Base-by-base conservation (phyloP, 2,888 invertebrate species). In the Gortyna flavago region DNA sequence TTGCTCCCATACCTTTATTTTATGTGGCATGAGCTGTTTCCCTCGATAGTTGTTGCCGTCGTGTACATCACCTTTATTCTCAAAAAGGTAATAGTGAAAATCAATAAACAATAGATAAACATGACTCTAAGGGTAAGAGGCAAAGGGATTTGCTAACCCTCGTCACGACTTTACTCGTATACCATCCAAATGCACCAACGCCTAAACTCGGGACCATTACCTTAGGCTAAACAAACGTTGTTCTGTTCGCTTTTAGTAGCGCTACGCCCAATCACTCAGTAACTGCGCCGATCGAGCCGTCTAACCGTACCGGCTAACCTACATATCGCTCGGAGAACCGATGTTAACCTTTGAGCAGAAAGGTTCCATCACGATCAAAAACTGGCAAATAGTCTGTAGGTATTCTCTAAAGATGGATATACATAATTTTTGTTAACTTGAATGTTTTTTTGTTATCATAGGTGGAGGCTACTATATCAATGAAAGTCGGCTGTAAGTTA, bases 181-280 rank as follows among this genome's bases (percentile, higher is more conserved):
- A 69, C n/a, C 18, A 44, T 29, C 44, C 7, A 61, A 76, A 51
- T 69, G 51, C 11, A 44, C 13, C 54, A 64, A 48, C n/a, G 25
- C 35, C 41, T 62, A 44, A 64, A 48, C 25, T 57, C n/a, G 38
- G 5, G 44, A 57, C 48, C 35, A 80, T 80, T 70, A 25, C 80
- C 64, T 48, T 21, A 72, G 38, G n/a, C 80, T 72, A 59, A 65
- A 59, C 64, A 80, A 80, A 72, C 35, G 8, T 65, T 64, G 44
- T 32, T 78, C 35, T 38, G 44, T 57, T 57, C 38, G 80, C 64
- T 80, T 80, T 65, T 72, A 65, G 72, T 32, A 65, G n/a, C 57
- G 71, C n/a, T 38, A 51, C 57, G 59, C 65, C n/a, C 79, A 32
- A 72, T 81, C 67, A 81, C 67, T 68, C 81, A 51, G 41, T 51